These are phyloP conservation scores for Serrognathus titanus DNA, from an alignment of 2,888 invertebrate genomes.

Conservation along the genomic window DNA sequence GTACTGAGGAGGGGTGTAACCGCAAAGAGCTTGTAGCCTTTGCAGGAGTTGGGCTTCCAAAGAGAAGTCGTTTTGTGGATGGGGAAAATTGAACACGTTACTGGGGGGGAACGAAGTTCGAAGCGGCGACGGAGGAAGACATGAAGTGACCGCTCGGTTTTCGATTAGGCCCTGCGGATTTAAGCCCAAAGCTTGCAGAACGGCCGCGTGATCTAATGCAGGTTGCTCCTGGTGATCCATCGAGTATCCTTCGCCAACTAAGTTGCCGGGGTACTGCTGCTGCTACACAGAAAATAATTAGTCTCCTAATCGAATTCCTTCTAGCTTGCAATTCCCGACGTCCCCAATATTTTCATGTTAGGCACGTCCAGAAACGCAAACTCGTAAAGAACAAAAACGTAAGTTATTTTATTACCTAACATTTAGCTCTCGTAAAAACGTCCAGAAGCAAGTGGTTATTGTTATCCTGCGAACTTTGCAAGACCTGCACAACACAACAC, in stretches of 20 bases:
- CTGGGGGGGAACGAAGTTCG: constrained; percentile 37
- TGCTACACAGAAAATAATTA: constrained; percentile 12
- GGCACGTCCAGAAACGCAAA: not conserved
- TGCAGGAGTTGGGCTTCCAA: constrained; percentile 53
- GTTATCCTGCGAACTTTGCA: constrained; percentile 41
- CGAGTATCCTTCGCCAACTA: constrained; percentile 20
- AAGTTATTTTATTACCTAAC: constrained; percentile 41
- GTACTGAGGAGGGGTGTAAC: constrained; percentile 42
- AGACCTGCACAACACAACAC: constrained; percentile 44
- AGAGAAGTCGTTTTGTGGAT: constrained; percentile 33
- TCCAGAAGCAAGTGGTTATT: constrained; percentile 46
- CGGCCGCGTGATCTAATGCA: constrained; percentile 34
- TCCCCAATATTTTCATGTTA: not conserved
- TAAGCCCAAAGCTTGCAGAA: constrained; percentile 37
- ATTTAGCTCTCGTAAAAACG: constrained; percentile 43
- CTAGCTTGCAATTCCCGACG: too few relatives aligned
- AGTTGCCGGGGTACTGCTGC: constrained; percentile 25
- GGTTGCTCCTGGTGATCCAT: constrained; percentile 25
- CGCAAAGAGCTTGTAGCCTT: constrained; percentile 51
- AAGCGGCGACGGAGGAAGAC: constrained; percentile 44
- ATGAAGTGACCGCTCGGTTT: constrained; percentile 41
- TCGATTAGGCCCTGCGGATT: constrained; percentile 43
- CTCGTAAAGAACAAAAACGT: not conserved
- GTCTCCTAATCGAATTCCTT: too few relatives aligned
- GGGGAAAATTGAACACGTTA: constrained; percentile 40